Base-by-base conservation (phyloP, 2,888 invertebrate species). In the Drosophila merina region DNA sequence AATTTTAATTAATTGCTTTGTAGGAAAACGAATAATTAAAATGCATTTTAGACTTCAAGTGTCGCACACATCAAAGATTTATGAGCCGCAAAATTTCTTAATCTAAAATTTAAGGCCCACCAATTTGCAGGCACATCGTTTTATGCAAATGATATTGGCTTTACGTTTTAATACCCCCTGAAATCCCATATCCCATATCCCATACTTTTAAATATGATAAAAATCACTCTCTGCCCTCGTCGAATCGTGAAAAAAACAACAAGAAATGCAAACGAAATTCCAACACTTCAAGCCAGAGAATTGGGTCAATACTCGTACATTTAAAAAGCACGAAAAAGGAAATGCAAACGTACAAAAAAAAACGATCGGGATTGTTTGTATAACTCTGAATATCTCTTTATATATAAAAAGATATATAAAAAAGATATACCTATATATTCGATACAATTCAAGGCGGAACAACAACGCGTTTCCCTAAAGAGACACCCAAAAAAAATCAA, bases 291-390 rank as follows among this genome's bases (percentile, higher is more conserved):
- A 44, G 30, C 28, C 36, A 42, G 54, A 49, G 60, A 82, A 87
- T 71, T 82, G 79, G 82, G 82, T 82, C 82, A 82, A 75, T 20
- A 20, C 20, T 14, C 14, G 14, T 64, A 63, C 81, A 69, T 80
- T 77, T 68, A 14, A 76, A 76, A 72, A 60, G 67, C 77, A 69
- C 25, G 49, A 68, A 76, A 76, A 72, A 75, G 75, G 76, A 77
- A n/a, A n/a, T n/a, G n/a, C n/a, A n/a, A n/a, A n/a, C n/a, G n/a
- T n/a, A 62, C 73, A 58, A 52, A 60, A 51, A 76, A 73, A 72
- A 62, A 57, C 20, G 67, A 68, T 67, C 56, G 57, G 67, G 31
- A 64, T 69, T 63, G 63, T 64, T 40, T 40, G 47, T 40, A 28
- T 45, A 45, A 10, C 20, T 44, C 20, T 3, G 9, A 31, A 56